phyloP scores from a whole-genome alignment of 2,888 invertebrate species.

The Stenotaenia linearis region DNA sequence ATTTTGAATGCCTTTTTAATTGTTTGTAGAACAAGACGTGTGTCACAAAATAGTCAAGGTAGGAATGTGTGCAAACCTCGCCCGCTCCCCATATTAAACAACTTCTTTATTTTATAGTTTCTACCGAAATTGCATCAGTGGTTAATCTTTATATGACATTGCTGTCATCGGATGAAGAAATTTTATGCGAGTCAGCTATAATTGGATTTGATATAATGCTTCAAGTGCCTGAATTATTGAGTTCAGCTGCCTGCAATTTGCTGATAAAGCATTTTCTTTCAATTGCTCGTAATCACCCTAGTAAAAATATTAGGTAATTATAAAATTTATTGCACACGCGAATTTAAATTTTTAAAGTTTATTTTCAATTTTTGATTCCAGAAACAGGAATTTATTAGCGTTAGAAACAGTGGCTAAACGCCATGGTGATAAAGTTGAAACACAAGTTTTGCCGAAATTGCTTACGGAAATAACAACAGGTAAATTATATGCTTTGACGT shows the following conservation, averaged over 20 bases:
- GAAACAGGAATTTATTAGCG: neutral
- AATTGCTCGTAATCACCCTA: neutral
- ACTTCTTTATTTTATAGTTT: neutral
- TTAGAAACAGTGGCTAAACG: neutral
- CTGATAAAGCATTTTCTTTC: neutral
- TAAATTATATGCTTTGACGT: too few species aligned
- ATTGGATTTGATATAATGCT: neutral
- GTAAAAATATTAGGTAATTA: neutral
- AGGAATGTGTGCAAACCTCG: neutral
- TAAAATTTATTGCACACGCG: neutral
- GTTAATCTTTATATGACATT: neutral
- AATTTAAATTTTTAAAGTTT: neutral
- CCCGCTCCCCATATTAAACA: neutral
- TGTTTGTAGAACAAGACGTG: neutral
- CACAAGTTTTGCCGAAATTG: neutral
- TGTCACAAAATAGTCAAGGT: neutral
- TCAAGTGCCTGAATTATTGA: neutral
- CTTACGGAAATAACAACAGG: neutral
- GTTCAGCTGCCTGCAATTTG: neutral
- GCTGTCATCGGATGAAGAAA: neutral
- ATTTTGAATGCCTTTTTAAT: slow-evolving; percentile 6
- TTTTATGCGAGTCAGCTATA: neutral
- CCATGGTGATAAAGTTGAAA: neutral
- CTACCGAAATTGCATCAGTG: neutral
- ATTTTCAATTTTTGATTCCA: neutral